phyloP scores from a whole-genome alignment of 2,113 vertebrate species.

The Serilophus lunatus region DNA sequence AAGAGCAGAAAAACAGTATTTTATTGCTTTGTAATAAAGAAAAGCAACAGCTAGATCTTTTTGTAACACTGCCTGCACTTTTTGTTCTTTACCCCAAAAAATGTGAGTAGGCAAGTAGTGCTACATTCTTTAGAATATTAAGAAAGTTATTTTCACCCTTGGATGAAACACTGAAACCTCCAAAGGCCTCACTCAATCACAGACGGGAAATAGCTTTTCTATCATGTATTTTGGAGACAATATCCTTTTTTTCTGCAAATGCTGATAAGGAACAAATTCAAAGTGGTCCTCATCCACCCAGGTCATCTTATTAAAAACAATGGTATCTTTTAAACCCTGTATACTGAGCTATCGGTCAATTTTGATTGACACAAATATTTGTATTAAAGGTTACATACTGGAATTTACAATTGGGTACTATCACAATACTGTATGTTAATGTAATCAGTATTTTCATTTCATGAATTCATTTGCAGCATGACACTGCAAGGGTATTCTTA shows the following conservation, averaged over 20 bases:
- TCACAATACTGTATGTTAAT: conserved; percentile 72
- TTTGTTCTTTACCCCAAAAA: not conserved
- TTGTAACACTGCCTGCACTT: not conserved
- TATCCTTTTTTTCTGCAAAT: conserved; percentile 55
- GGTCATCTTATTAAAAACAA: conserved; percentile 54
- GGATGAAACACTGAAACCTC: conserved; percentile 33
- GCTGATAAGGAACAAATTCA: conserved; percentile 64
- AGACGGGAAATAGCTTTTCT: conserved; percentile 36
- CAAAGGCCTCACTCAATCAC: not conserved
- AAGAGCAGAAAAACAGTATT: not conserved
- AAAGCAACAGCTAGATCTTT: not conserved
- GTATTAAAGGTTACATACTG: conserved; percentile 63
- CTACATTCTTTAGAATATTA: not conserved
- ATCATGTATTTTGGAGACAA: conserved; percentile 44
- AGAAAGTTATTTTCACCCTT: conserved; percentile 23
- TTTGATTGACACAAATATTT: conserved; percentile 73
- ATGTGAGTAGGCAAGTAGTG: not conserved
- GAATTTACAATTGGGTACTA: conserved; percentile 60
- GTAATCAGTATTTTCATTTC: conserved; percentile 68
- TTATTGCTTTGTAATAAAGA: no score
- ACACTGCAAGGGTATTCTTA: conserved; percentile 64
- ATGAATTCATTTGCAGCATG: conserved; percentile 64
- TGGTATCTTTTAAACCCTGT: conserved; percentile 47
- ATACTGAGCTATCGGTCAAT: conserved; percentile 54
- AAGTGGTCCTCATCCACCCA: conserved; percentile 4